Base-by-base conservation (phyloP, 2,797 vertebrate genomes). In the Knipowitschia caucasica region DNA sequence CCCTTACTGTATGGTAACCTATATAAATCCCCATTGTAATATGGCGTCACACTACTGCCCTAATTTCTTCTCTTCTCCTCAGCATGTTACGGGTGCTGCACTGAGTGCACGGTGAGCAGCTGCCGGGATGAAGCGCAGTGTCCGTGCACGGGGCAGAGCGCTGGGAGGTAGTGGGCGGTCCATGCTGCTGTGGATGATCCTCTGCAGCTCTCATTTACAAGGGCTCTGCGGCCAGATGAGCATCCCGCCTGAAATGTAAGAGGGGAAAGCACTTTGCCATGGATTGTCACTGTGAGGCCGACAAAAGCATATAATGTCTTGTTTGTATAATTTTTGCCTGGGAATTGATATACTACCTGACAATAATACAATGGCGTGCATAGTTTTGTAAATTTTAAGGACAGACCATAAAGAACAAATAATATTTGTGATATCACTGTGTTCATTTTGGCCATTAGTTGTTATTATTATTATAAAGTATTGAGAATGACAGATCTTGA, bases 241-340 rank as follows among this genome's bases (percentile, higher is more conserved):
- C 90, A 93, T 95, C 82, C 86, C 94, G 2, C 90, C 91, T 67
- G 94, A 96, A 81, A 94, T 86, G 94, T 97, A 84, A 96, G 95
- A n/a, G 21, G 7, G 7, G 24, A 24, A 38, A 17, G 35, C 9
- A 36, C 2, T 17, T 17, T 38, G 6, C 2, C 15, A 38, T 8
- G 9, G 4, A 9, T 29, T 29, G 26, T 29, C 26, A 29, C 9
- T n/a, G n/a, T n/a, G n/a, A n/a, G n/a, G n/a, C n/a, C n/a, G n/a
- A n/a, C n/a, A n/a, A n/a, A n/a, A n/a, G n/a, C n/a, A n/a, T n/a
- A n/a, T n/a, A n/a, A n/a, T n/a, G n/a, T n/a, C n/a, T n/a, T n/a
- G n/a, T n/a, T n/a, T n/a, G n/a, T n/a, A n/a, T n/a, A n/a, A n/a
- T n/a, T n/a, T n/a, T n/a, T n/a, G n/a, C n/a, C n/a, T n/a, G n/a